These are phyloP conservation scores for Larimichthys polyactis DNA, from an alignment of 2,113 vertebrate species.

Conservation along the genomic window DNA sequence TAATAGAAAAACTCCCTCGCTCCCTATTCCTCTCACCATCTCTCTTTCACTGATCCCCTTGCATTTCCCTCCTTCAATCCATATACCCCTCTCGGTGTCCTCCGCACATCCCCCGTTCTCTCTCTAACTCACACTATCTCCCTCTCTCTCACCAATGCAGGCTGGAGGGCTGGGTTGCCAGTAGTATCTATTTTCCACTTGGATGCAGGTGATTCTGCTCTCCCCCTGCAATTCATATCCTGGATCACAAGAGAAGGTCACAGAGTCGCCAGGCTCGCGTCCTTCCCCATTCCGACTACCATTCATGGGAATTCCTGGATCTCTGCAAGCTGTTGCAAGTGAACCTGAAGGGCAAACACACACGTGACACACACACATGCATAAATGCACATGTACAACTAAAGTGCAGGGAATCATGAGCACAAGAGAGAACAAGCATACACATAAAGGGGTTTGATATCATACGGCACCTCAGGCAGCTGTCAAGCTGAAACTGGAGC, in stretches of 20 bases:
- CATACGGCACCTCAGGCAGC: slow-evolving; percentile 26
- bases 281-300: slow-evolving; percentile 97
- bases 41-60: slow-evolving; percentile 43
- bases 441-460: slow-evolving; percentile 39
- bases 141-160: slow-evolving; percentile 92
- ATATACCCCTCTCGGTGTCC: slow-evolving; percentile 30
- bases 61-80: slow-evolving; percentile 10
- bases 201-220: slow-evolving; percentile 98
- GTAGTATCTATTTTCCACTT: slow-evolving; percentile 99
- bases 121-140: slow-evolving; percentile 28
- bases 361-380: slow-evolving; percentile 7
- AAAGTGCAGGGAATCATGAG: background rate
- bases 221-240: slow-evolving; percentile 98
- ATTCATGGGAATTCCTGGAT: slow-evolving; percentile 97
- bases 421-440: background rate
- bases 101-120: slow-evolving; percentile 9
- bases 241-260: slow-evolving; percentile 96
- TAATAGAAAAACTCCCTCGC: slow-evolving; percentile 47
- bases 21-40: slow-evolving; percentile 32
- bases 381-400: background rate
- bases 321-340: slow-evolving; percentile 92
- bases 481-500: slow-evolving; percentile 49
- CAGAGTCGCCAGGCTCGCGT: slow-evolving; percentile 94
- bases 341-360: slow-evolving; percentile 86
- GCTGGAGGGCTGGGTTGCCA: slow-evolving; percentile 98